A percentile compares a stretch with the other conserved stretches of the same genome.
Evolutionary conservation across 2,797 vertebrate genomes (phyloP).

Genomic region (Cossypha polioptera): DNA sequence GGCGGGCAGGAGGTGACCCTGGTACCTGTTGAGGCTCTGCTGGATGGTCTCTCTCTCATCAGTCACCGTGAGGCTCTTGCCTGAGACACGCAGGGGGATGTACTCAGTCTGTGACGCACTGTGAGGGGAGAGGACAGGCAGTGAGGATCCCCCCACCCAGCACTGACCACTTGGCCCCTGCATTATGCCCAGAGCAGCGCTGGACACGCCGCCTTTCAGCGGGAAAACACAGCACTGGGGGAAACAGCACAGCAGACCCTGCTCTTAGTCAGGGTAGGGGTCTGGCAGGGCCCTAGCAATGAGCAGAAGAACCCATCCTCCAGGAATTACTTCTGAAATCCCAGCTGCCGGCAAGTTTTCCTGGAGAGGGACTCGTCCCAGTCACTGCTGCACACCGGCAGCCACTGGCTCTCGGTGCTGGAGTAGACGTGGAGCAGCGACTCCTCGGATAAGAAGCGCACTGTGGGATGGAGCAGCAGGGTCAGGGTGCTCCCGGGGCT

Average conservation of each 20-base stretch:
- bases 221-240: fast-evolving
- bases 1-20: fast-evolving
- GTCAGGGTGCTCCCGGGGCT: not conserved
- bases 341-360: constrained; percentile 83
- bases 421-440: constrained; percentile 81
- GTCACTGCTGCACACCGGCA: constrained; percentile 82
- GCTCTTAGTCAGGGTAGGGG: not conserved
- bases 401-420: constrained; percentile 77
- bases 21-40: constrained; percentile 75
- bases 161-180: fast-evolving
- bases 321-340: constrained; percentile 80
- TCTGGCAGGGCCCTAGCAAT: fast-evolving
- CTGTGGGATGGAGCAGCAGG: constrained; percentile 62
- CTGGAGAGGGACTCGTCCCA: constrained; percentile 76
- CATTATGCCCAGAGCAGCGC: fast-evolving
- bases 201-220: fast-evolving
- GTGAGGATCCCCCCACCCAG: not conserved
- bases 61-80: constrained; percentile 52
- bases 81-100: not conserved
- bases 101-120: constrained; percentile 43
- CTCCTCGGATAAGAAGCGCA: constrained; percentile 76
- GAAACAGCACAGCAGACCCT: fast-evolving
- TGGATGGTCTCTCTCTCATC: constrained; percentile 67
- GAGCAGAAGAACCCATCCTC: fast-evolving
- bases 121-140: not conserved